Percentiles rank a stretch among this genome's conserved stretches.
phyloP scores from a whole-genome alignment of 2,113 vertebrate species.

The Calypte anna region DNA sequence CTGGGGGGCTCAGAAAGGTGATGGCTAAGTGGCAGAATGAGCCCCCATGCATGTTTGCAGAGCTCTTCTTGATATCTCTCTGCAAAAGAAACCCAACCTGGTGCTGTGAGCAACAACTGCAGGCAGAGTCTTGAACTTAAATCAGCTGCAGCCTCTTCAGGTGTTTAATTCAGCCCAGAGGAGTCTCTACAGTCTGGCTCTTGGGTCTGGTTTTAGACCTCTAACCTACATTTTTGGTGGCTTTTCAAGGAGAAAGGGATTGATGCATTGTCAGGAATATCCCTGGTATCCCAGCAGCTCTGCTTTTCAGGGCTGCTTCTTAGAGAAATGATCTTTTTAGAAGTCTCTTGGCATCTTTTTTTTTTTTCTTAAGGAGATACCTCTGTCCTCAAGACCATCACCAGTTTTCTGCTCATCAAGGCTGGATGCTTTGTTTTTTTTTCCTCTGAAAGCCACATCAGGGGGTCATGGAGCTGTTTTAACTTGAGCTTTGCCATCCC shows the following conservation, averaged over 20 bases:
- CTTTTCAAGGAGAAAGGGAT: background rate
- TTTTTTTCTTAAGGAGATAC: background rate
- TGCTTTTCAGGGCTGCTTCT: background rate
- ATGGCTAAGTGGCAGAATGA: background rate
- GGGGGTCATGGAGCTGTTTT: background rate
- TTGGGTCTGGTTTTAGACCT: background rate
- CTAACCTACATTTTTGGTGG: background rate
- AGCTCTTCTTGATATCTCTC: background rate
- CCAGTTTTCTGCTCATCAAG: background rate
- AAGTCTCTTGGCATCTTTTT: background rate
- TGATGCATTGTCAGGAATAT: accelerated
- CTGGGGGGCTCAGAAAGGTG: background rate
- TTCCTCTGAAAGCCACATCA: background rate
- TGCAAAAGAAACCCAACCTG: background rate
- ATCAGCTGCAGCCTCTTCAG: background rate
- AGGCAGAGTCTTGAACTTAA: background rate
- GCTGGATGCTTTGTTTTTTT: background rate
- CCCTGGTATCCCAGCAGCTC: background rate
- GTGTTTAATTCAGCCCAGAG: background rate
- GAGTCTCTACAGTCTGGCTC: background rate
- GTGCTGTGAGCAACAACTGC: background rate
- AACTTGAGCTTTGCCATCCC: background rate
- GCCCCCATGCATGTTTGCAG: background rate
- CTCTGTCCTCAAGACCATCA: accelerated
- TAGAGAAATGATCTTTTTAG: background rate